Conservation (phyloP, 2,888 invertebrate species). For the Aspidiotus destructor region DNA sequence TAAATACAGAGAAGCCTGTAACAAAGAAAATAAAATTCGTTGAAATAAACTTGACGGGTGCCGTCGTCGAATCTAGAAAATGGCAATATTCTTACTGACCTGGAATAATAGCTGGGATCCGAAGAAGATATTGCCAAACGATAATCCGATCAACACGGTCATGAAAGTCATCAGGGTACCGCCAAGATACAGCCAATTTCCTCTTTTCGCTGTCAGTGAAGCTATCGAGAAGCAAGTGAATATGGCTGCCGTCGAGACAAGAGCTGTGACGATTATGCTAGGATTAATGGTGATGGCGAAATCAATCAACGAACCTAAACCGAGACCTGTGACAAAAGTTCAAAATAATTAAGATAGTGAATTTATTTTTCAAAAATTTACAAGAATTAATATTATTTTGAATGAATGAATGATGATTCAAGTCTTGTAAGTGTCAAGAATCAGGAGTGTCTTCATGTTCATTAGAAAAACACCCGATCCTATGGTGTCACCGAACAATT, state of each 20-base stretch:
- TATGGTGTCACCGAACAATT: no score
- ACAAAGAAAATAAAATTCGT: conserved; percentile 34
- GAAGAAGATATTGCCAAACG: conserved; percentile 75
- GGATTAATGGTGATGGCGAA: conserved; percentile 73
- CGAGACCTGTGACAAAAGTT: conserved; percentile 55
- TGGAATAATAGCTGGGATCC: conserved; percentile 68
- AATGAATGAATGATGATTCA: no score
- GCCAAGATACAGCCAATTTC: conserved; percentile 82
- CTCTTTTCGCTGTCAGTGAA: conserved; percentile 74
- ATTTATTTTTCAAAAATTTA: neutral
- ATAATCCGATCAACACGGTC: conserved; percentile 65
- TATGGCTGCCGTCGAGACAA: conserved; percentile 72
- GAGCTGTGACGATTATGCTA: conserved; percentile 75
- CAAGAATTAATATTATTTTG: no score
- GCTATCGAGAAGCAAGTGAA: conserved; percentile 87
- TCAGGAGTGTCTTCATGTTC: no score
- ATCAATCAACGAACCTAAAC: conserved; percentile 75
- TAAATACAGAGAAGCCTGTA: conserved; percentile 71
- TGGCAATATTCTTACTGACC: conserved; percentile 45
- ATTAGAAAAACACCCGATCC: no score
- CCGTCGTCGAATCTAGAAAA: no score
- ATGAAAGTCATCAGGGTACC: conserved; percentile 76
- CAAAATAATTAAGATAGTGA: conserved; percentile 18
- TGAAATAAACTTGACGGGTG: neutral
- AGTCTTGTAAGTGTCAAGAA: no score